phyloP scores from a whole-genome alignment of 35 echinoderm and acorn worm genomes.

The Nesometra sesokonis region DNA sequence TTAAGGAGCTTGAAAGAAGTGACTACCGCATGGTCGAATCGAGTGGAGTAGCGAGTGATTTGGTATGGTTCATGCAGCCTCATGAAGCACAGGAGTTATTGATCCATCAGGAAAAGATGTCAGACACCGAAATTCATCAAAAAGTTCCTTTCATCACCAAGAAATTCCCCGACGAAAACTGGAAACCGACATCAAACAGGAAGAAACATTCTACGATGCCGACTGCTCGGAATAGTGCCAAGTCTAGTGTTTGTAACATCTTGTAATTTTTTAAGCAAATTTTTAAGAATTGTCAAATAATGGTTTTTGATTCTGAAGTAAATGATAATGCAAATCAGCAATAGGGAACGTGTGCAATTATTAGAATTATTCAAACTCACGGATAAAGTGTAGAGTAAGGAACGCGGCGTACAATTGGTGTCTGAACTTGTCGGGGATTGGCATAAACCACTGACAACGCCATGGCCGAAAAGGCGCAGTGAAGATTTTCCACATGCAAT shows the following conservation, averaged over 20 bases:
- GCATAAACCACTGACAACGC: too few species aligned
- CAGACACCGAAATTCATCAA: neutral
- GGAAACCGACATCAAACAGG: neutral
- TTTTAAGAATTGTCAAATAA: too few species aligned
- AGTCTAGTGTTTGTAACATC: neutral
- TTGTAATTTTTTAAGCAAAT: too few species aligned
- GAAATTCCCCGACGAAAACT: neutral
- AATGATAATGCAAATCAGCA: too few species aligned
- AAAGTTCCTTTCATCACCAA: neutral
- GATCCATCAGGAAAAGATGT: neutral
- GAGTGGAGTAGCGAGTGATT: neutral
- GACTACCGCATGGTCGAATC: neutral
- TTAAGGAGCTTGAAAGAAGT: neutral
- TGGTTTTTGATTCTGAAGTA: too few species aligned
- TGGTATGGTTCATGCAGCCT: neutral
- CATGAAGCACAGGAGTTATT: neutral
- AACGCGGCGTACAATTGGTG: too few species aligned
- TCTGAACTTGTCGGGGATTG: too few species aligned
- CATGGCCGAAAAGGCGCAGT: too few species aligned
- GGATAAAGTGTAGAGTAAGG: too few species aligned
- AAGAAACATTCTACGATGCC: neutral
- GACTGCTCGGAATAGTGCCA: neutral
- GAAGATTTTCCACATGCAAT: too few species aligned
- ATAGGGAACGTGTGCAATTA: too few species aligned
- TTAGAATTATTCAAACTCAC: too few species aligned